Base-by-base conservation (phyloP, 2,888 invertebrate genomes). In the Gibbula magus region DNA sequence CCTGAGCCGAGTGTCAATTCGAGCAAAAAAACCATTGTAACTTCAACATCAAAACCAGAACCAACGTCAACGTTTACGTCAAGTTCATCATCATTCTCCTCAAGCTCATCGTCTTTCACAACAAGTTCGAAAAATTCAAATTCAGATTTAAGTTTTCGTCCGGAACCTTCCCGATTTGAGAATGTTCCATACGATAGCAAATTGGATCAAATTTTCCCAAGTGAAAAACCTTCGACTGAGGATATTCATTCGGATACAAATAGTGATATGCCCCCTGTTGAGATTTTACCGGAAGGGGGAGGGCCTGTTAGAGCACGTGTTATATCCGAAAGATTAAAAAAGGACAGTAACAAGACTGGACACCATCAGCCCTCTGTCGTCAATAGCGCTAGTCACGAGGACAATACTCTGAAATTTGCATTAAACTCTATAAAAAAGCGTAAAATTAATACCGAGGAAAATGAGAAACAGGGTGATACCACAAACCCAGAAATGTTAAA, bases 91-190 rank as follows among this genome's bases (percentile, higher is more conserved):
- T 29, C 29, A 25, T 29, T 16, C 16, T 25, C 61, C 22, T 29
- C 29, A 29, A 29, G 25, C 29, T 45, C 45, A 45, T 45, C 45
- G 13, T 45, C 45, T 45, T 32, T 67, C 16, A 77, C 77, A 8
- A 61, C 66, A 39, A 77, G 66, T 29, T 67, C 77, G 10, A 39
- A n/a, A n/a, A n/a, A 67, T 51, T 45, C 77, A 39, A 61, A 51
- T 39, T 22, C 74, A 45, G 20, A n/a, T 13, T 13, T 32, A 45
- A 20, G 20, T 74, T 8, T n/a, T n/a, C 2, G 20, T 45, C 22
- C 32, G n/a, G 32, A 22, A 2, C 3, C 39, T 13, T 73, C 35
- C 16, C 22, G 39, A 22, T 61, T 29, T 29, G 61, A 61, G 16
- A 61, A 29, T 29, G 13, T 45, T 10, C 45, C 45, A 45, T 45